Percentiles rank a stretch among this genome's conserved stretches.
These are phyloP conservation scores for Sardinella longiceps DNA, from an alignment of 2,797 vertebrate genomes.

Conservation along the genomic window DNA sequence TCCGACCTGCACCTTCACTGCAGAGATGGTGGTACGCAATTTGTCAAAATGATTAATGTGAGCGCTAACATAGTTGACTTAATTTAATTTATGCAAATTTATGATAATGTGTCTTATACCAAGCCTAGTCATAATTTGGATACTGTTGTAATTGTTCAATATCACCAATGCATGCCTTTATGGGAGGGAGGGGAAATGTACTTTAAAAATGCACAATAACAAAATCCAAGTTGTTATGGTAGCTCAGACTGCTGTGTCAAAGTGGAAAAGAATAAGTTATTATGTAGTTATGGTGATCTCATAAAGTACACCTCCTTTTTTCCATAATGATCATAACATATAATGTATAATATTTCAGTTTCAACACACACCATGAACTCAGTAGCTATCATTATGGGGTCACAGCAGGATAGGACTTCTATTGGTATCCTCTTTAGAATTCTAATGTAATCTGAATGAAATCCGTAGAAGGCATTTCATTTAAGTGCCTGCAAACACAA, in stretches of 20 bases:
- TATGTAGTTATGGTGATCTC: not conserved
- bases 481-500: conserved; percentile 17
- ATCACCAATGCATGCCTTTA: not conserved
- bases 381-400: not conserved
- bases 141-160: not conserved
- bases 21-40: not conserved
- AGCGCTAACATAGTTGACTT: not conserved
- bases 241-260: not conserved
- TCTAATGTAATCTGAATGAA: conserved; percentile 1
- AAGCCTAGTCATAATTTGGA: not conserved
- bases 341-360: not conserved
- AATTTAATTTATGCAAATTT: conserved; percentile 14
- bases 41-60: conserved; percentile 21
- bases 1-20: not conserved
- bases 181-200: not conserved
- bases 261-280: not conserved
- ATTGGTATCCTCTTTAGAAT: not conserved
- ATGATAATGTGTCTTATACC: not conserved
- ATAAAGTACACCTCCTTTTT: not conserved
- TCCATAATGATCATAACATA: not conserved
- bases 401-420: not conserved
- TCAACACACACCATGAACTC: not conserved
- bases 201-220: not conserved
- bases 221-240: not conserved
- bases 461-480: not conserved